Evolutionary conservation across 1,140 invertebrate species (phyloP), one percentile per base, ranked within the genome.

Genomic region (Pogonognathellus flavescens): DNA sequence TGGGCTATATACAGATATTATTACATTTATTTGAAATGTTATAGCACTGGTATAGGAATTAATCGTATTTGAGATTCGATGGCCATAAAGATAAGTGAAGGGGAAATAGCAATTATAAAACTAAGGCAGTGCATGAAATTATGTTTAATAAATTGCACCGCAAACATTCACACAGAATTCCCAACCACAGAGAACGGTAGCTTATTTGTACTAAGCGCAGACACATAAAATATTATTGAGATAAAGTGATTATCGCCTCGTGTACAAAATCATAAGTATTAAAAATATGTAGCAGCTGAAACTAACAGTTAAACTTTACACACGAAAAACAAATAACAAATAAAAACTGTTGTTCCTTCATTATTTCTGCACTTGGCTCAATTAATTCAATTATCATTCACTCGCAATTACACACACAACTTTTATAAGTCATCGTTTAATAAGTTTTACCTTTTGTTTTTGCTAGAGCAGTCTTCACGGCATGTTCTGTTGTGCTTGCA

Each of bases 61-160:
- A 49, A 31, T 7, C 11, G 53, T 50, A 49, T 41, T 76, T 25
- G 70, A 76, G 25, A 66, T 66, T 76, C 41, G 70, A 76, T 49
- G 41, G 41, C 70, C 70, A 76, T 76, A 76, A 76, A 76, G 70
- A 76, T 76, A 76, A 76, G n/a, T 50, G 70, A n/a, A 50, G 70
- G 70, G 70, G 70, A 76, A 76, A 76, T 76, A 31, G 41, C 41
- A 76, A 76, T 76, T 76, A 76, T 49, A 18, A n/a, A 76, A 10
- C 22, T 76, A 76, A 50, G 70, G 22, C 62, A 66, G 70, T 76
- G 70, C 70, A 31, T 76, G 41, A 76, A 76, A 76, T 76, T 76
- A 31, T 76, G 70, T 50, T 76, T 76, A 76, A n/a, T 76, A 76
- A 76, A 76, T 31, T 76, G 70, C 14, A 76, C 41, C 70, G 25